Percentiles rank a stretch among this genome's conserved stretches.
Conservation (phyloP, 2,113 vertebrate species). For the Salvelinus fontinalis region DNA sequence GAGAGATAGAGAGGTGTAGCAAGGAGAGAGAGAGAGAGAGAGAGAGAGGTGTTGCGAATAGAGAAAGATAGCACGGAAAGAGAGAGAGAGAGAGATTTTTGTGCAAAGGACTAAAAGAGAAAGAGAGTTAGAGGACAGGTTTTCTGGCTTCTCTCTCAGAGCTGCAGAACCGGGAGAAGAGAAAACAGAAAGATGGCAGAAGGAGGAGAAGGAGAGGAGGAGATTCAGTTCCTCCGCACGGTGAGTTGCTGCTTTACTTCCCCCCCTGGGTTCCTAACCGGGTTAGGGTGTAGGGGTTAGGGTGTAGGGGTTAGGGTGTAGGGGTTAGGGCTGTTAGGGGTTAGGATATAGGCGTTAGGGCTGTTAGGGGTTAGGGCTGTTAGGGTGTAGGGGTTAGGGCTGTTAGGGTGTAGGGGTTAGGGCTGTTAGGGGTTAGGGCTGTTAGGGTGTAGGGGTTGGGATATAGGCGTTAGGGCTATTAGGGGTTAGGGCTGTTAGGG, state of each 20-base stretch:
- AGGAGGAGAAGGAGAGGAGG: constrained; percentile 89
- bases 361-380: background rate
- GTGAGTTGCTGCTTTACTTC: constrained; percentile 74
- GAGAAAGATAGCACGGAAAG: background rate
- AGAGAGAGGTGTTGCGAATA: constrained; percentile 35
- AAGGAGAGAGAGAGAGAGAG: constrained; percentile 43
- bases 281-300: background rate
- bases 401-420: too few relatives aligned
- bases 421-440: too few relatives aligned
- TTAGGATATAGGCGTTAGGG: background rate
- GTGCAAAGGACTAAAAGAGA: constrained; percentile 8
- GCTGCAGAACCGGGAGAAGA: constrained; percentile 68
- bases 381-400: too few relatives aligned
- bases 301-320: too few relatives aligned
- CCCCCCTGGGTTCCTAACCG: constrained; percentile 2
- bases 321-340: background rate
- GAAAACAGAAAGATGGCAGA: constrained; percentile 83
- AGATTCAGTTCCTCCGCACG: constrained; percentile 91
- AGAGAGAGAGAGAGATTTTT: constrained; percentile 20
- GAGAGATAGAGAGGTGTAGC: constrained; percentile 31
- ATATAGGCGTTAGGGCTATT: too few relatives aligned
- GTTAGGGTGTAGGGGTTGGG: too few relatives aligned
- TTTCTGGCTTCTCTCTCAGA: constrained; percentile 74
- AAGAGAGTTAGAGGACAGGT: constrained; percentile 50
- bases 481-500: too few relatives aligned